Base-by-base conservation (phyloP, 2,888 invertebrate species). In the Erebia epiphron region DNA sequence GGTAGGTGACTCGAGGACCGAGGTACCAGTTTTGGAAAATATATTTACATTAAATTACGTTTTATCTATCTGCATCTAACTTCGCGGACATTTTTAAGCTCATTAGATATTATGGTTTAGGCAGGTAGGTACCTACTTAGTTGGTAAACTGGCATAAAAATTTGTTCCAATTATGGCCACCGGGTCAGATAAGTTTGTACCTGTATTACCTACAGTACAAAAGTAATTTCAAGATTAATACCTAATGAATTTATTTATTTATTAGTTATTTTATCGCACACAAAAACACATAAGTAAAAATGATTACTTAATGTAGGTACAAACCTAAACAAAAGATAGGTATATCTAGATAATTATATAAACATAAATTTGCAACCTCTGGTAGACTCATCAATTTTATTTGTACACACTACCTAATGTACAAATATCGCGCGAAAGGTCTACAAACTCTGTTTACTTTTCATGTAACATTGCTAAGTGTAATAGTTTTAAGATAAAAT, bases 401-500 rank as follows among this genome's bases (percentile, higher is more conserved):
- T 52, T 35, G 50, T 35, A 56, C 16, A 65, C 43, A 65, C 43
- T 13, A 54, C n/a, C n/a, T n/a, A n/a, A n/a, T 43, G 43, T 65
- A 65, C 65, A 58, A 67, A 67, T 49, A 67, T 46, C 49, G 49
- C 26, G n/a, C 58, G 58, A 61, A 67, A 61, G 60, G 61, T 67
- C 41, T 67, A 52, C 60, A 13, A 67, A 60, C 60, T 50, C 60
- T 67, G 60, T 67, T 67, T 67, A 58, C 67, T 58, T 67, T 67
- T 67, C 67, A 50, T 67, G 52, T 67, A 61, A 61, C 60, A 52
- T 61, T 52, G 60, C 67, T 65, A 43, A 57, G 18, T 16, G 41
- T 56, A 56, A 66, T 66, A 13, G 54, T n/a, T 41, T 58, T 66
- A 46, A 46, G 49, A 57, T n/a, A 67, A 67, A 54, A 58, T 67